These are phyloP conservation scores for Ophioderma brevispina DNA, from an alignment of 35 echinoderm and acorn worm species.

Conservation along the genomic window DNA sequence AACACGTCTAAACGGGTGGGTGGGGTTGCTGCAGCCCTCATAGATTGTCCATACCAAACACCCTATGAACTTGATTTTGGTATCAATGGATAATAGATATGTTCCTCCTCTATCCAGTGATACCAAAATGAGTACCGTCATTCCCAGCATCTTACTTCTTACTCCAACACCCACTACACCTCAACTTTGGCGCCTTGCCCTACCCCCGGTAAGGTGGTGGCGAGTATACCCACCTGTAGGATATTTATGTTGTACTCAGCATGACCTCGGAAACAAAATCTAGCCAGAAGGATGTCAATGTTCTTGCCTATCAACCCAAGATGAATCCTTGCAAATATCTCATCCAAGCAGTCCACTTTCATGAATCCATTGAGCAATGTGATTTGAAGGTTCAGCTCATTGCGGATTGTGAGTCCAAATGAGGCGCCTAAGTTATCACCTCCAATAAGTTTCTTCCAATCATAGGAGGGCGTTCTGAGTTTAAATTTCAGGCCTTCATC, in stretches of 20 bases:
- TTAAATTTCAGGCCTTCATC: background rate
- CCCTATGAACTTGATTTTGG: too few relatives aligned
- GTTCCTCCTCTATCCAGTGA: too few relatives aligned
- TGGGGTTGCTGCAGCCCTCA: too few relatives aligned
- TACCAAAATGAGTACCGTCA: too few relatives aligned
- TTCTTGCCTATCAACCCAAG: background rate
- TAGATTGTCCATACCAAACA: too few relatives aligned
- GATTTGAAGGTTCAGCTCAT: background rate
- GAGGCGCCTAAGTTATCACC: background rate
- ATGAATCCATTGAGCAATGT: background rate
- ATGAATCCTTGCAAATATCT: background rate
- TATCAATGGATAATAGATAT: too few relatives aligned
- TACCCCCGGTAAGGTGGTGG: too few relatives aligned
- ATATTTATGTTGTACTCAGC: conserved; percentile 15
- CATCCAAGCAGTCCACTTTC: background rate
- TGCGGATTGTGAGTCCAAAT: conserved; percentile 26
- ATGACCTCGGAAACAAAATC: conserved; percentile 17
- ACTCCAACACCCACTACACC: too few relatives aligned
- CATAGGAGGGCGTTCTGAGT: background rate
- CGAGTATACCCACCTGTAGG: background rate
- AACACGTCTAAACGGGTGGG: too few relatives aligned
- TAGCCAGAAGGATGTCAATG: background rate
- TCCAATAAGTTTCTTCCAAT: conserved; percentile 18
- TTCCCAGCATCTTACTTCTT: too few relatives aligned
- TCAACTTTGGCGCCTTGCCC: too few relatives aligned